These are phyloP conservation scores for Tribolium freemani DNA, from an alignment of 2,888 invertebrate genomes.

Conservation along the genomic window DNA sequence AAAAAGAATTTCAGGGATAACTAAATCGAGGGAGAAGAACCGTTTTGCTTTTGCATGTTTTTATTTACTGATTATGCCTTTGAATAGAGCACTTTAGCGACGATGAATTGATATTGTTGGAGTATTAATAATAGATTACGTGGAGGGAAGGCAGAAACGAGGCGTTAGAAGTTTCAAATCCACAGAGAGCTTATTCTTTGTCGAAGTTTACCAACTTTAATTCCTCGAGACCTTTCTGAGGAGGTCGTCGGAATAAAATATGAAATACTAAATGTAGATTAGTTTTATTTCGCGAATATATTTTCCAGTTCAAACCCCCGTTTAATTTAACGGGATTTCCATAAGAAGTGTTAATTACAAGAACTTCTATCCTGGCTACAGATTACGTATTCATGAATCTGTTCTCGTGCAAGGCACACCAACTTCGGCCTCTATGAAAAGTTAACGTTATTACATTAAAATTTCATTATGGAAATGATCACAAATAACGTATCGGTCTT, in stretches of 20 bases:
- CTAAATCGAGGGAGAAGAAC: constrained; percentile 16
- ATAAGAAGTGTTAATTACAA: constrained; percentile 64
- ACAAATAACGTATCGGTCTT: constrained; percentile 40
- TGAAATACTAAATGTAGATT: constrained; percentile 63
- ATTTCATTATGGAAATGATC: constrained; percentile 47
- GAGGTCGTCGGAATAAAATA: constrained; percentile 54
- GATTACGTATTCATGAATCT: constrained; percentile 60
- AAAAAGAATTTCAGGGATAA: constrained; percentile 19
- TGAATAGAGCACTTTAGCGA: constrained; percentile 15
- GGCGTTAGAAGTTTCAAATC: constrained; percentile 52
- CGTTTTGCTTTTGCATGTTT: neutral
- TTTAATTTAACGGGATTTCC: constrained; percentile 62
- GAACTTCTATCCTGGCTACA: constrained; percentile 51
- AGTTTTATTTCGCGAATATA: constrained; percentile 62
- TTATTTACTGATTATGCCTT: constrained; percentile 6
- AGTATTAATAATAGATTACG: constrained; percentile 57
- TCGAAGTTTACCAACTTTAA: constrained; percentile 43
- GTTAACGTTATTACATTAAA: constrained; percentile 46
- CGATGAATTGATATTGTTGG: constrained; percentile 49
- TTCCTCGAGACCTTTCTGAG: constrained; percentile 39
- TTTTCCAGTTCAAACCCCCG: constrained; percentile 60
- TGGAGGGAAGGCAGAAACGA: constrained; percentile 46
- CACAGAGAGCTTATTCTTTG: constrained; percentile 54
- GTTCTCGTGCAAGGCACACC: constrained; percentile 47
- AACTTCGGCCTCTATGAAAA: constrained; percentile 45